These are phyloP conservation scores for Trematomus loennbergii DNA, from an alignment of 2,113 vertebrate species.

Conservation along the genomic window DNA sequence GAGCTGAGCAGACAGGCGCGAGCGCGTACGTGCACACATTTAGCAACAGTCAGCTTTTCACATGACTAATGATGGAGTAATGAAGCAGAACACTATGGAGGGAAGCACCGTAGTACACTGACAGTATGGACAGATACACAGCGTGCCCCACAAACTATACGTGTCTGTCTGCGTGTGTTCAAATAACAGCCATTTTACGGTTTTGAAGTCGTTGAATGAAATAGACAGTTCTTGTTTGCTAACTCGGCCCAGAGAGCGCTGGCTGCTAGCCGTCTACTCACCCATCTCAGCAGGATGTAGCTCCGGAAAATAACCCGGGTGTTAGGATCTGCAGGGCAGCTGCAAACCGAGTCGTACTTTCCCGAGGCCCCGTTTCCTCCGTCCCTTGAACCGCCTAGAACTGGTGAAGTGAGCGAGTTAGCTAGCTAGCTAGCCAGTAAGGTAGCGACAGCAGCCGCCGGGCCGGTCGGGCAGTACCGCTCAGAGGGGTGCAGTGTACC, in stretches of 20 bases:
- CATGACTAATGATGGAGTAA: neutral
- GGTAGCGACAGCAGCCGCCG: slow-evolving; percentile 17
- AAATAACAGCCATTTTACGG: neutral
- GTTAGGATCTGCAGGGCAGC: slow-evolving; percentile 61
- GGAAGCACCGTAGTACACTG: neutral
- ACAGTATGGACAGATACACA: neutral
- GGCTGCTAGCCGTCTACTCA: slow-evolving; percentile 62
- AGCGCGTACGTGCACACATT: neutral
- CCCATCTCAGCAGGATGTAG: slow-evolving; percentile 70
- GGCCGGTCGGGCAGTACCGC: slow-evolving; percentile 29
- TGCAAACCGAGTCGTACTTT: slow-evolving; percentile 52
- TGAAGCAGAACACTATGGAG: neutral
- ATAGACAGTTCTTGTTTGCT: slow-evolving; percentile 5
- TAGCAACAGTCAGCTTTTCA: slow-evolving; percentile 9
- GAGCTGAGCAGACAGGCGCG: slow-evolving; percentile 2
- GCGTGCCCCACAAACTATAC: neutral
- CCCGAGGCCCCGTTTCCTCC: slow-evolving; percentile 75
- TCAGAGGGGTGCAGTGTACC: slow-evolving; percentile 45
- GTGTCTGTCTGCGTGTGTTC: neutral
- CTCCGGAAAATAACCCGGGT: slow-evolving; percentile 42
- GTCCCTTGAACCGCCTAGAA: neutral
- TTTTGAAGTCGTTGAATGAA: neutral
- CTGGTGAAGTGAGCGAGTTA: slow-evolving; percentile 37
- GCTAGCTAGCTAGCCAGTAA: slow-evolving; percentile 32
- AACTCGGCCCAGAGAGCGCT: neutral